Evolutionary conservation across 2,113 vertebrate genomes (phyloP).

Genomic region (Fulica atra): DNA sequence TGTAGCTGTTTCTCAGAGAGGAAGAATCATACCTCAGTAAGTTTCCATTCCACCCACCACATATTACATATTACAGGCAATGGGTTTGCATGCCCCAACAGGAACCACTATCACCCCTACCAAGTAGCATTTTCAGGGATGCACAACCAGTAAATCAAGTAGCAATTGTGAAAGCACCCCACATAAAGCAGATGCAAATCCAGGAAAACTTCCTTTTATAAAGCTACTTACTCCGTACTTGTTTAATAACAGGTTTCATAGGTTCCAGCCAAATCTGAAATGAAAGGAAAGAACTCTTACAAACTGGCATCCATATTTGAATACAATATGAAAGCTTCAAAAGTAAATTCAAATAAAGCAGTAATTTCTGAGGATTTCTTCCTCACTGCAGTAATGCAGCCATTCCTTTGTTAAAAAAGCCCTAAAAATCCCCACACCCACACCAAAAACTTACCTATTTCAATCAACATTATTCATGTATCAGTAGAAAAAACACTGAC

Average conservation of each 20-base stretch:
- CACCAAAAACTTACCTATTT: not conserved
- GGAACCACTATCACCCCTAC: not conserved
- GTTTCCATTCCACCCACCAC: conserved; percentile 26
- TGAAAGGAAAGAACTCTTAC: conserved; percentile 16
- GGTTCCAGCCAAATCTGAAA: conserved; percentile 95
- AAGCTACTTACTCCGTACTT: conserved; percentile 91
- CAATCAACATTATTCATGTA: not conserved
- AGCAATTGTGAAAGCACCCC: conserved; percentile 32
- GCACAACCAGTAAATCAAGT: conserved; percentile 42
- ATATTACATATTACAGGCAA: not conserved
- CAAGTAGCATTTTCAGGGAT: not conserved
- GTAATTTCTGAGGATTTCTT: not conserved
- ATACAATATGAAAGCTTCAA: not conserved
- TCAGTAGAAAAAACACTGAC: not conserved
- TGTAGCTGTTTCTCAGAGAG: not conserved
- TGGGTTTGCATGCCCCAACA: not conserved
- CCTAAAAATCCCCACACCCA: not conserved
- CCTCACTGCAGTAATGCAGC: not conserved
- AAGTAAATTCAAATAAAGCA: not conserved
- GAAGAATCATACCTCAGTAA: not conserved
- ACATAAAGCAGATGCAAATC: conserved; percentile 50
- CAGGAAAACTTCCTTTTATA: conserved; percentile 34
- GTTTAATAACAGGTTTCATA: conserved; percentile 87
- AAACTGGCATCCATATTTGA: not conserved
- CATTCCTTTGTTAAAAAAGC: not conserved